Evolutionary conservation across 2,113 vertebrate genomes (phyloP).

Genomic region (Nesogale talazaci): DNA sequence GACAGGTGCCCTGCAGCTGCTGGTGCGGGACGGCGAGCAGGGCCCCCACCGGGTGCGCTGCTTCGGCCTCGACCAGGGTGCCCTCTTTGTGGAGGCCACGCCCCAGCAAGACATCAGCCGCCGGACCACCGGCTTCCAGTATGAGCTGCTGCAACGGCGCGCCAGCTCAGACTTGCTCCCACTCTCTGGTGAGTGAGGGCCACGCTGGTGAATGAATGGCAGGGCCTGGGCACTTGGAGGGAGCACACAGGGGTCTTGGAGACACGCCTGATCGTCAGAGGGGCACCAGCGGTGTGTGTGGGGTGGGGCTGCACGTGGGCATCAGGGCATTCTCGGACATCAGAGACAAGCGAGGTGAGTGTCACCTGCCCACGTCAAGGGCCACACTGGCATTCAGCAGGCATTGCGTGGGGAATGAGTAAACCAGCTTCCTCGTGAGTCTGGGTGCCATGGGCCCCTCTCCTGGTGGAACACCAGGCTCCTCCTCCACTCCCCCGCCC

Average conservation of each 20-base stretch:
- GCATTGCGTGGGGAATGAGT: too few relatives aligned
- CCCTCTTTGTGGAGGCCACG: conserved; percentile 96
- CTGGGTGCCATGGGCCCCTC: neutral
- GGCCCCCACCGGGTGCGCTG: conserved; percentile 90
- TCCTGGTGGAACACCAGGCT: neutral
- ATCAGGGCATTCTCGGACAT: too few relatives aligned
- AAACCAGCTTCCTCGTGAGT: neutral
- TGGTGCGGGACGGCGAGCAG: conserved; percentile 91
- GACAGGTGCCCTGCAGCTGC: conserved; percentile 92
- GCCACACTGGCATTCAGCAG: too few relatives aligned
- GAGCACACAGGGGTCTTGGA: too few relatives aligned
- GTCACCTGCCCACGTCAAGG: too few relatives aligned
- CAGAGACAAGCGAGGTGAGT: neutral
- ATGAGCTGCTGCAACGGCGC: conserved; percentile 91
- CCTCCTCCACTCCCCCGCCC: neutral
- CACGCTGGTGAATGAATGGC: neutral
- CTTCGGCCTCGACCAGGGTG: conserved; percentile 92
- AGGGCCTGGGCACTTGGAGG: too few relatives aligned
- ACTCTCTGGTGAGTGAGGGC: conserved; percentile 88
- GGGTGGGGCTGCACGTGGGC: too few relatives aligned
- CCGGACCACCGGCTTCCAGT: conserved; percentile 96
- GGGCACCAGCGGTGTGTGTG: too few relatives aligned
- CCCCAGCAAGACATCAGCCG: conserved; percentile 95
- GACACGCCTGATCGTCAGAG: too few relatives aligned
- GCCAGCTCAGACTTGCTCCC: conserved; percentile 86